Percentiles rank a stretch among this genome's conserved stretches.
Conservation (phyloP, 2,888 invertebrate genomes). For the Epirrhoe tristata region DNA sequence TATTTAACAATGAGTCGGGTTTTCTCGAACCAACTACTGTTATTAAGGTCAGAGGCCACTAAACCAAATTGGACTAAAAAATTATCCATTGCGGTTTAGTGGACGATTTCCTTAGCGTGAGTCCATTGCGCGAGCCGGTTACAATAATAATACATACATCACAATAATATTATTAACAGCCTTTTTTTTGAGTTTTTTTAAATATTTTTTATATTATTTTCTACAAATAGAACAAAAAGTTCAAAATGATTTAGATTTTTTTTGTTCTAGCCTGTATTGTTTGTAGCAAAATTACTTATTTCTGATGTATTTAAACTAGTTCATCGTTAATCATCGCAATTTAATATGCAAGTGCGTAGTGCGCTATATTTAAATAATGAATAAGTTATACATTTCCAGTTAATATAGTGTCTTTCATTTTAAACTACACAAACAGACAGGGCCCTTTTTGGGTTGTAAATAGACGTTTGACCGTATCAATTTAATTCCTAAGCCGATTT, state of each 20-base stretch:
- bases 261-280: conserved; percentile 13
- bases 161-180: conserved; percentile 73
- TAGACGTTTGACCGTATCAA: too few relatives aligned
- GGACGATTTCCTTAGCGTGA: conserved; percentile 36
- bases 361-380: not conserved
- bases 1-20: conserved; percentile 78
- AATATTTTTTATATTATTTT: conserved; percentile 52
- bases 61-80: conserved; percentile 15
- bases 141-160: conserved; percentile 70
- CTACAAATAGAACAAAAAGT: conserved; percentile 49
- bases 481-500: too few relatives aligned
- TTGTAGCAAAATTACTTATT: conserved; percentile 26
- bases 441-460: too few relatives aligned
- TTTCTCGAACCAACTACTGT: conserved; percentile 50
- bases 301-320: not conserved
- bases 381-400: not conserved
- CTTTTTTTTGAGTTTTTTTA: conserved; percentile 73
- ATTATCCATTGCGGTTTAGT: conserved; percentile 14
- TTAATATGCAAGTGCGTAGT: not conserved
- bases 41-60: conserved; percentile 28
- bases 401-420: too few relatives aligned
- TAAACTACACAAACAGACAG: too few relatives aligned
- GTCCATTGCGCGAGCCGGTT: conserved; percentile 73
- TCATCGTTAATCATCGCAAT: not conserved
- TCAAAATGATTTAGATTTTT: conserved; percentile 36